Conservation (phyloP, 2,888 invertebrate genomes). For the Clepsis dumicolana region DNA sequence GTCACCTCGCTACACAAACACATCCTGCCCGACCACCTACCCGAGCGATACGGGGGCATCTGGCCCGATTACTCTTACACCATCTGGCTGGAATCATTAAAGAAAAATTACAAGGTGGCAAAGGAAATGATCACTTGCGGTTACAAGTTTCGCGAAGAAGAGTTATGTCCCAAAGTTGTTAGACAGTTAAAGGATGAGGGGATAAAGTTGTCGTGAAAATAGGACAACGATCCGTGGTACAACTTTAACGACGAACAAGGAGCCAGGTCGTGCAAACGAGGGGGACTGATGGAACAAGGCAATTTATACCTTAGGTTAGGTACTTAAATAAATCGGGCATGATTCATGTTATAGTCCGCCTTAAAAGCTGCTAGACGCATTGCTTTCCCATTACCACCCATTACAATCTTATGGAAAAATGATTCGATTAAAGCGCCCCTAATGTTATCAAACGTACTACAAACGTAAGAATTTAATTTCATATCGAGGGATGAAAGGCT, state of each 20-base stretch:
- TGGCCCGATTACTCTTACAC: constrained; percentile 91
- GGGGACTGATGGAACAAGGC: constrained; percentile 12
- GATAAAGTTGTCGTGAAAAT: constrained; percentile 60
- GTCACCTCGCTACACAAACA: constrained; percentile 91
- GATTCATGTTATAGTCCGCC: background rate
- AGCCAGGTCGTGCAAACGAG: background rate
- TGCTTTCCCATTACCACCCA: background rate
- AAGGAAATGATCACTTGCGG: constrained; percentile 88
- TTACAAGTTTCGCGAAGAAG: constrained; percentile 84
- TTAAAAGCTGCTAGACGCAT: background rate
- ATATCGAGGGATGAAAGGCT: too few relatives aligned
- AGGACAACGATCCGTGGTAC: constrained; percentile 3
- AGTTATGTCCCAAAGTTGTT: constrained; percentile 69
- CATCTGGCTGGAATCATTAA: constrained; percentile 90
- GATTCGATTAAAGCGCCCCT: background rate
- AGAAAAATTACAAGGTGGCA: constrained; percentile 84
- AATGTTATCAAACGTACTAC: background rate
- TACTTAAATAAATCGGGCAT: background rate
- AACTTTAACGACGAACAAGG: constrained; percentile 15
- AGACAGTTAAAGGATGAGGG: constrained; percentile 71
- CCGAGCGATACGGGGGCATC: constrained; percentile 89
- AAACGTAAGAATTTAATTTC: background rate
- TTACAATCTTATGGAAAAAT: background rate
- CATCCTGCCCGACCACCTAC: constrained; percentile 89
- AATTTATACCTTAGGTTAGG: constrained; percentile 21